Percentiles rank a stretch among this genome's conserved stretches.
These are phyloP conservation scores for Channa striata DNA, from an alignment of 2,797 vertebrate genomes.

Conservation along the genomic window DNA sequence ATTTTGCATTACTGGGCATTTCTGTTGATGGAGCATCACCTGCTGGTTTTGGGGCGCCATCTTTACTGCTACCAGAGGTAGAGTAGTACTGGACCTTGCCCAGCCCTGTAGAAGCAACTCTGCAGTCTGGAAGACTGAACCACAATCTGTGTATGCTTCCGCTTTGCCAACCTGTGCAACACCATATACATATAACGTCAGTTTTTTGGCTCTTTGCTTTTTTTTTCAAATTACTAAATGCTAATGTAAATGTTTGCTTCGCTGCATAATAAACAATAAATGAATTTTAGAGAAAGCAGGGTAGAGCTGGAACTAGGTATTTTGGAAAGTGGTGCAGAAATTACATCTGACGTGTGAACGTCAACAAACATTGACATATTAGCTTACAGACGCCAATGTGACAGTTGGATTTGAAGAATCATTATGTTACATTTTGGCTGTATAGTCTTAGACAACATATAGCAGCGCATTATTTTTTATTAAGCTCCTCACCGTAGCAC, in stretches of 20 bases:
- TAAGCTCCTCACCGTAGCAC: slow-evolving; percentile 74
- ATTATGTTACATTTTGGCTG: too few relatives aligned
- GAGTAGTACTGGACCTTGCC: slow-evolving; percentile 89
- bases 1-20: slow-evolving; percentile 53
- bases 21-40: slow-evolving; percentile 55
- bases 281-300: neutral
- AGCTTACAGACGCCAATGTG: neutral
- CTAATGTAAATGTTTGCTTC: too few relatives aligned
- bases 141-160: slow-evolving; percentile 80
- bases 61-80: slow-evolving; percentile 86
- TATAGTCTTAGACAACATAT: neutral
- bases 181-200: too few relatives aligned
- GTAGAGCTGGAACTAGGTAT: neutral
- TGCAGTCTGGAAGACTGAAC: slow-evolving; percentile 78
- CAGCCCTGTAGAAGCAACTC: slow-evolving; percentile 78
- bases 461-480: too few relatives aligned
- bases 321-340: too few relatives aligned
- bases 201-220: neutral
- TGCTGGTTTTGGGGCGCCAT: slow-evolving; percentile 69
- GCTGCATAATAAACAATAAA: neutral
- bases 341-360: neutral
- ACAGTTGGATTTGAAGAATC: neutral
- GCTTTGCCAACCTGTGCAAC: slow-evolving; percentile 86
- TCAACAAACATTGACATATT: neutral
- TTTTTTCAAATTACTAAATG: too few relatives aligned